Conservation (phyloP, 2,888 invertebrate species). For the Anagyrus pseudococci region DNA sequence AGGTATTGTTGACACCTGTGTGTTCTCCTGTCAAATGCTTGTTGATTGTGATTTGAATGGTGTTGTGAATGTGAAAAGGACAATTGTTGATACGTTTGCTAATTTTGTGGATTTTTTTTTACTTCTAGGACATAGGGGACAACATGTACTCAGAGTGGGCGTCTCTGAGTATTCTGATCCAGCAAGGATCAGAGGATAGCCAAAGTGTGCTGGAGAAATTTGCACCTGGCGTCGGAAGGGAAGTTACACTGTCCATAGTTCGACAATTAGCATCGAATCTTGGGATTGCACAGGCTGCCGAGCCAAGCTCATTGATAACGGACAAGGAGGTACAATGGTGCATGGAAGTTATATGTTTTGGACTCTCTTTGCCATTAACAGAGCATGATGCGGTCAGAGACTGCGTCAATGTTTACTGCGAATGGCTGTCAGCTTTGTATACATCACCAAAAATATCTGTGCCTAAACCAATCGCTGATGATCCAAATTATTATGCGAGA, state of each 20-base stretch:
- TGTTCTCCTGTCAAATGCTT: too few relatives aligned
- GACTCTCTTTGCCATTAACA: conserved; percentile 84
- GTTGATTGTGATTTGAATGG: too few relatives aligned
- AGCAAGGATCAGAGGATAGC: conserved; percentile 71
- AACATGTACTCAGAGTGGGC: conserved; percentile 89
- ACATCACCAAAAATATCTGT: conserved; percentile 85
- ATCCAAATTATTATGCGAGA: conserved; percentile 88
- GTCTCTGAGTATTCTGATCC: conserved; percentile 71
- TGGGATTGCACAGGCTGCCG: conserved; percentile 79
- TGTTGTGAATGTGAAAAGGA: too few relatives aligned
- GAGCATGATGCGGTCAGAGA: conserved; percentile 95
- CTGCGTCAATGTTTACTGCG: conserved; percentile 95
- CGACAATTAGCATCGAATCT: conserved; percentile 76
- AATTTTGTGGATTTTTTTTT: too few relatives aligned
- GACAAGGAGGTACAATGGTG: conserved; percentile 90
- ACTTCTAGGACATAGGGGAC: conserved; percentile 68
- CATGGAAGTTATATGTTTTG: conserved; percentile 88
- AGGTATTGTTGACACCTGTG: too few relatives aligned
- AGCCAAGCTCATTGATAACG: conserved; percentile 82
- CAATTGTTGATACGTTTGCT: too few relatives aligned
- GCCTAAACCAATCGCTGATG: conserved; percentile 86
- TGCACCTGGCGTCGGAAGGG: conserved; percentile 74
- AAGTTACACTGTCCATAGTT: conserved; percentile 83
- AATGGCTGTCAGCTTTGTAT: conserved; percentile 91
- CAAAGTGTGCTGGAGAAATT: conserved; percentile 82